Percentiles rank a stretch among this genome's conserved stretches.
Conservation (phyloP, 1,140 invertebrate genomes). For the Drosophila novamexicana region DNA sequence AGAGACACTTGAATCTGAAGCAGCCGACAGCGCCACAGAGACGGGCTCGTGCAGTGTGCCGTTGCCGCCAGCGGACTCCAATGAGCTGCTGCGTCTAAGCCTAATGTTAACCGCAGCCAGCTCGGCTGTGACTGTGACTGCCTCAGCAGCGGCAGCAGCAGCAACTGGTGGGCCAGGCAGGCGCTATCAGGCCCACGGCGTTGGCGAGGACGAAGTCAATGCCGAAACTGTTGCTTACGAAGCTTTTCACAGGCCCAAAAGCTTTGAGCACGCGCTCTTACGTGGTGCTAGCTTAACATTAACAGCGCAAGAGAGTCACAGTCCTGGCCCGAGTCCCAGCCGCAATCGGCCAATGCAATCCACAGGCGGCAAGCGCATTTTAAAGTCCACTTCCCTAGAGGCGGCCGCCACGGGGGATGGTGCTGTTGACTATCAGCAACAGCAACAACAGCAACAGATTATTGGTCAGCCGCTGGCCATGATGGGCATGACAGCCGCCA, state of each 20-base stretch:
- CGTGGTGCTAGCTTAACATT: slow-evolving; percentile 64
- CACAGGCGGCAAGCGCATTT: slow-evolving; percentile 49
- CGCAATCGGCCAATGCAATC: slow-evolving; percentile 48
- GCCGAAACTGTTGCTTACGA: slow-evolving; percentile 82
- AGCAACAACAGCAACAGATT: slow-evolving; percentile 50
- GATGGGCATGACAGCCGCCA: slow-evolving; percentile 37
- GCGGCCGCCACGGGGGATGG: slow-evolving; percentile 13
- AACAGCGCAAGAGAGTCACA: slow-evolving; percentile 72
- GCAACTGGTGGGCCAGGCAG: slow-evolving; percentile 62
- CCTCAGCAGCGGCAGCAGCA: slow-evolving; percentile 27
- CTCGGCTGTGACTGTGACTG: slow-evolving; percentile 64
- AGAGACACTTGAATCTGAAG: slow-evolving; percentile 52
- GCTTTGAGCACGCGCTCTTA: slow-evolving; percentile 73
- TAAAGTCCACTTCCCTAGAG: slow-evolving; percentile 67
- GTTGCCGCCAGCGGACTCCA: slow-evolving; percentile 68
- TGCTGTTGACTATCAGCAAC: slow-evolving; percentile 15
- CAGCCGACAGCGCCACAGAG: slow-evolving; percentile 58
- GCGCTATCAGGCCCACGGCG: slow-evolving; percentile 54
- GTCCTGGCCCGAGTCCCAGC: slow-evolving; percentile 38
- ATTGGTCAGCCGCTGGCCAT: slow-evolving; percentile 39
- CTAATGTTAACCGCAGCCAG: slow-evolving; percentile 77
- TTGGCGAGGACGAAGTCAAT: slow-evolving; percentile 52
- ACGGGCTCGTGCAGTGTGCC: slow-evolving; percentile 79
- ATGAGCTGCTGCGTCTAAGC: slow-evolving; percentile 75
- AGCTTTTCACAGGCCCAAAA: slow-evolving; percentile 77